A percentile compares a stretch with the other conserved stretches of the same genome.
phyloP scores from a whole-genome alignment of 2,888 invertebrate species.

The Imbricaverruca yamaguchii region DNA sequence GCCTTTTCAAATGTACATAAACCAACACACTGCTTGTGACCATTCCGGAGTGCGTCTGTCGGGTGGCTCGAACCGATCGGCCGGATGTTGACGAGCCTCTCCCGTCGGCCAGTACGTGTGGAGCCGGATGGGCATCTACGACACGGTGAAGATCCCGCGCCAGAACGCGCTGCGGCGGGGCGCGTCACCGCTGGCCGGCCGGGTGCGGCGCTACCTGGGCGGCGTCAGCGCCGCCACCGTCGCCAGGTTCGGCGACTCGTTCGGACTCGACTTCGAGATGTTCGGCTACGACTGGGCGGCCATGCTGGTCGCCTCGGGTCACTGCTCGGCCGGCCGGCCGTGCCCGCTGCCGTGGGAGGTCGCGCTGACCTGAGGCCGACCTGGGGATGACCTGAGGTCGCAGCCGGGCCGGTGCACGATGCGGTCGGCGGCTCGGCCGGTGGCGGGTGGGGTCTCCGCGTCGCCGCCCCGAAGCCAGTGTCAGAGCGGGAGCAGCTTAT shows the following conservation, averaged over 20 bases:
- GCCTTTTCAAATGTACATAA: too few species aligned
- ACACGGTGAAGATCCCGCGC: slow-evolving; percentile 26
- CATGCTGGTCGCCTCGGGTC: slow-evolving; percentile 28
- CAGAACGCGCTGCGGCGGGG: slow-evolving; percentile 23
- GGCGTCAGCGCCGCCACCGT: slow-evolving; percentile 27
- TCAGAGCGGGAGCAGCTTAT: too few species aligned
- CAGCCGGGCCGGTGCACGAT: not conserved
- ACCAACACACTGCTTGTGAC: too few species aligned
- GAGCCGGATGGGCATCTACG: slow-evolving; percentile 27
- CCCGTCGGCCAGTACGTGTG: slow-evolving; percentile 28
- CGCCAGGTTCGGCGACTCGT: slow-evolving; percentile 25
- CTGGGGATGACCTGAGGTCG: not conserved
- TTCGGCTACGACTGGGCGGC: slow-evolving; percentile 32
- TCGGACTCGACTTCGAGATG: slow-evolving; percentile 30
- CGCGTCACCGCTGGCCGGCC: not conserved
- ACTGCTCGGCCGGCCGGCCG: slow-evolving; percentile 23
- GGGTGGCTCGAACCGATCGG: too few species aligned
- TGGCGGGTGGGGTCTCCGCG: not conserved
- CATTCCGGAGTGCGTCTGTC: too few species aligned
- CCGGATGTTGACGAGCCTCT: too few species aligned
- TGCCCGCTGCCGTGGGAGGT: not conserved
- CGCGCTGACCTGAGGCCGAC: not conserved
- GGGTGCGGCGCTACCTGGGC: slow-evolving; percentile 26
- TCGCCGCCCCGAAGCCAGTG: too few species aligned
- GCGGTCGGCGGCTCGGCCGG: not conserved